Base-by-base conservation (phyloP, 2,888 invertebrate species). In the Ormia ochracea region DNA sequence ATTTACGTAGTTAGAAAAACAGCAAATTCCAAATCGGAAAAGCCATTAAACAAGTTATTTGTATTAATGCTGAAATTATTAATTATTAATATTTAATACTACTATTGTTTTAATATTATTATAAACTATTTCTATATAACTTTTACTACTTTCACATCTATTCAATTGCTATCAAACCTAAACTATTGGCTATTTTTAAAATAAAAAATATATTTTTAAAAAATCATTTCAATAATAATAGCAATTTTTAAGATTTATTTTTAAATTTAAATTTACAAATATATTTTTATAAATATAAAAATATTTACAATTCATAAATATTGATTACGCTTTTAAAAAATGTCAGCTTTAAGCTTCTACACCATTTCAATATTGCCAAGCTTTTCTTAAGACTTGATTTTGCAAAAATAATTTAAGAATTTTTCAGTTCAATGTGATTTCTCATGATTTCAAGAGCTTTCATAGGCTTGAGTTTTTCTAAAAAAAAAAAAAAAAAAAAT, bases 1-100 rank as follows among this genome's bases (percentile, higher is more conserved):
- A 84, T 82, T 74, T 80, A 83, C 82, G 74, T 74, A 75, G 75
- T 68, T 75, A 75, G 75, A 38, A 56, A 54, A 61, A 66, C 3
- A n/a, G n/a, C n/a, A 41, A 38, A 36, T 41, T 65, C 38, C 7
- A 59, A 66, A 52, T 73, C 63, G 65, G 45, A 74, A 74, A 61
- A 70, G n/a, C 59, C 58, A 59, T 75, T 43, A 19, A 58, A 41
- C 9, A 9, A 74, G 48, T 66, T 65, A 17, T 58, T 41, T 58
- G 52, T 43, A 17, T 59, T 81, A 81, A 75, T 80, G 79, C 14
- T 82, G 68, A 73, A 78, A 72, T 50, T 28, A 23, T 50, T 56
- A 45, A 28, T 76, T 61, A 45, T 52, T 14, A 26, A 48, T 61
- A 45, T 58, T 78, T 73, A 61, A 48, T 65, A 41, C 58, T 50